Evolutionary conservation across 2,888 invertebrate genomes (phyloP), one percentile per base, ranked within the genome.

Genomic region (Andrena marginata): DNA sequence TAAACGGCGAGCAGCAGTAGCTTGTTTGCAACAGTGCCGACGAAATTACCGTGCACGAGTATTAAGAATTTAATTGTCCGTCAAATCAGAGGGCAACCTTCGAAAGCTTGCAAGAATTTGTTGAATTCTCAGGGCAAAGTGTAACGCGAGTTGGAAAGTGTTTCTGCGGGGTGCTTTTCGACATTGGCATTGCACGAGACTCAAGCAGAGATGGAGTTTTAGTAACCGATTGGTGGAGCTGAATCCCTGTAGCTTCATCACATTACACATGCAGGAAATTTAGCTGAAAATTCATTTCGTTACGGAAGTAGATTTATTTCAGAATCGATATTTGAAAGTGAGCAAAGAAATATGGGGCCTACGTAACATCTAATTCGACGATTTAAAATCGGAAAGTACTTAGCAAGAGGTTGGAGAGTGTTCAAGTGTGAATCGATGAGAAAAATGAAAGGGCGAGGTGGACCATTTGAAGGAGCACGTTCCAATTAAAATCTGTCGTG

Each of bases 21-120:
- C 35, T 69, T 64, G 26, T 26, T 63, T 20, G 56, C 20, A 56
- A 48, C 77, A 71, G 54, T 33, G 31, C 71, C 64, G 20, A 71
- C 29, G 63, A 71, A 63, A 71, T 71, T 70, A 48, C 69, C 42
- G 62, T 23, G 42, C 51, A 29, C 13, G 48, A 33, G 31, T 65
- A 59, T 35, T 59, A 23, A 65, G 56, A 33, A 65, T 65, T 72
- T 72, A 29, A 48, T 60, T 35, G 31, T 63, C 48, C 31, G 29
- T 60, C 42, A 7, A 10, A 26, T 31, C 10, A 4, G 2, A 7
- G 7, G 31, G 23, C 6, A 20, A 20, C 26, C 75, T 60, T 62
- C 51, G 4, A 8, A 31, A 68, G 16, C n/a, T 68, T 6, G n/a
- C 7, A 8, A 23, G 7, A 33, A n/a, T 23, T 31, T 56, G 56